phyloP scores from a whole-genome alignment of 2,113 vertebrate genomes.

The Lanius collurio region DNA sequence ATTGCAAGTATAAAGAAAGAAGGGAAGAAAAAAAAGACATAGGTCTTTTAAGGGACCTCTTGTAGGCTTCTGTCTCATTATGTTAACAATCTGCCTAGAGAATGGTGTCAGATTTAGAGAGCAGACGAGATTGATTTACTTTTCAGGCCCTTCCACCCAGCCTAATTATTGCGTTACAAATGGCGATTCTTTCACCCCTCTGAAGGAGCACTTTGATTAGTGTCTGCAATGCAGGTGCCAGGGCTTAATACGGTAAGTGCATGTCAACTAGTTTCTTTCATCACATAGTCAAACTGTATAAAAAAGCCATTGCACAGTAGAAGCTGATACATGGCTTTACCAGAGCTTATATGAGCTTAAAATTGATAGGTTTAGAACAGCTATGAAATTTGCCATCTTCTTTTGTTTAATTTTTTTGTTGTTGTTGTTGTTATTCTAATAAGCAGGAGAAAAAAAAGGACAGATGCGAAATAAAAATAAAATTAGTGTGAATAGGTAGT shows the following conservation, averaged over 20 bases:
- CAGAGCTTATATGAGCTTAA: not conserved
- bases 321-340: not conserved
- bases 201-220: constrained; percentile 78
- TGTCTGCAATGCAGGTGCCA: constrained; percentile 70
- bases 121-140: constrained; percentile 78
- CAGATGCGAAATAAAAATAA: not conserved
- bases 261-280: constrained; percentile 73
- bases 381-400: not conserved
- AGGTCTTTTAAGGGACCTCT: constrained; percentile 68
- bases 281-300: constrained; percentile 41
- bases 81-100: constrained; percentile 77
- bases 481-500: not conserved
- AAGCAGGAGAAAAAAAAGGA: not conserved
- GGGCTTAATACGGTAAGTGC: constrained; percentile 67
- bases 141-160: constrained; percentile 72
- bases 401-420: not conserved
- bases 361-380: not conserved
- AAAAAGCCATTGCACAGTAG: constrained; percentile 6
- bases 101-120: constrained; percentile 75
- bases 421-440: not conserved
- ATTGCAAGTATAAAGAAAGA: constrained; percentile 60
- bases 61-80: constrained; percentile 75
- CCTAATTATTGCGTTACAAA: constrained; percentile 81
- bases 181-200: constrained; percentile 75
- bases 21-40: not conserved